phyloP scores from a whole-genome alignment of 2,797 vertebrate species.

The Lophotriccus pileatus region DNA sequence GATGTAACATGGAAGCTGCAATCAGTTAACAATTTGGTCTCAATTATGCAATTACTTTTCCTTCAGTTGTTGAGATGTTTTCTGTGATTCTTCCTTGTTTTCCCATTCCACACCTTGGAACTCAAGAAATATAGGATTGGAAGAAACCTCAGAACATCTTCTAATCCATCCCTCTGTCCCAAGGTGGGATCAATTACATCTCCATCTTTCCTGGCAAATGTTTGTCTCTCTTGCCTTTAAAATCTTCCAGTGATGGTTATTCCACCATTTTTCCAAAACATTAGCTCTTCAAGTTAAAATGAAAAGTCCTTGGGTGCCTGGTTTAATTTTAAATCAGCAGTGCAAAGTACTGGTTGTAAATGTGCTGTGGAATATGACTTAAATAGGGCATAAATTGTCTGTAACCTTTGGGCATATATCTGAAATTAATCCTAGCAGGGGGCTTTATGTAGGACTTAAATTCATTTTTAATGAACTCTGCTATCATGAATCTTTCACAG shows the following conservation, averaged over 20 bases:
- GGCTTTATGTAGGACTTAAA: neutral
- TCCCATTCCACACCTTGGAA: neutral
- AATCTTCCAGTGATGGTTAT: neutral
- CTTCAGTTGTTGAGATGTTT: neutral
- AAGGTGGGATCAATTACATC: neutral
- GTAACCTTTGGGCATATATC: neutral
- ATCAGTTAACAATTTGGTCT: neutral
- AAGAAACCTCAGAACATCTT: neutral
- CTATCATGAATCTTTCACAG: conserved; percentile 21
- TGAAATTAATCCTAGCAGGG: neutral
- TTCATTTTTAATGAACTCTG: conserved; percentile 23
- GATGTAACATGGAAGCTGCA: neutral
- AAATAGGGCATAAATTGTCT: neutral
- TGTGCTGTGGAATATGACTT: neutral
- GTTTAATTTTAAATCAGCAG: neutral
- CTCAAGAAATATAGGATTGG: neutral
- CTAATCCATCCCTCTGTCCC: neutral
- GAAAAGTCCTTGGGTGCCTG: neutral
- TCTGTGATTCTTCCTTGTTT: conserved; percentile 14
- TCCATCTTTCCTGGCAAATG: neutral
- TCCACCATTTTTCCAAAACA: neutral
- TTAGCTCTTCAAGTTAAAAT: neutral
- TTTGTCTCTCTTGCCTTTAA: neutral
- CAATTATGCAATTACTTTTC: neutral
- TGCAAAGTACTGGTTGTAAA: neutral